Base-by-base conservation (phyloP, 2,888 invertebrate genomes). In the Arctia plantaginis region DNA sequence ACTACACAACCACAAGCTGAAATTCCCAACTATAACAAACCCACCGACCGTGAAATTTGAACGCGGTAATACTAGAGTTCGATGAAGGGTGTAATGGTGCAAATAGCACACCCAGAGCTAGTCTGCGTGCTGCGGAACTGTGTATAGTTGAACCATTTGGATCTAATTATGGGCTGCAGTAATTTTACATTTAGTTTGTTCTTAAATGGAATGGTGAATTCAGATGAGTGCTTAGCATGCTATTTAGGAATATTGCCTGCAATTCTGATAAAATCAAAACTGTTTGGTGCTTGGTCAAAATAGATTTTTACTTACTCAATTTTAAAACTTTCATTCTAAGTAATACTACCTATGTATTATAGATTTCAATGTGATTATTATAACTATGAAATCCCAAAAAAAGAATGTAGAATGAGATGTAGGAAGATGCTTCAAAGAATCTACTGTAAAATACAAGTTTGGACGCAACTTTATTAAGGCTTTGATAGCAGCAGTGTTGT, bases 11-110 rank as follows among this genome's bases (percentile, higher is more conserved):
- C 77, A 70, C 74, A 80, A 79, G 76, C 75, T 59, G 15, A 69
- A 76, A 80, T 75, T 78, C 67, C 70, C 41, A 83, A 80, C 78
- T 78, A 71, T 72, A 79, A 71, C 75, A 71, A 76, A 74, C 73
- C 55, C 27, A 66, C 72, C 72, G 39, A 72, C 71, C 67, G 65
- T 77, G 72, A 72, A 76, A 80, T 78, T 80, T 77, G 73, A 76
- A 75, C 71, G 44, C 15, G 12, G 70, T 47, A 47, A 66, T 59
- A 15, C 15, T 47, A 55, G 27, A n/a, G 35, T n/a, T 47, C 59
- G n/a, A 39, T 23, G 62, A 70, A 27, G 39, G 51, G 35, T 55
- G n/a, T 18, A 59, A 59, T 39, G 55, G 69, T 18, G 47, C 67
- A 44, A 47, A 23, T 67, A 67, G 47, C 30, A 67, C 33, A 47